A percentile compares a stretch with the other conserved stretches of the same genome.
These are phyloP conservation scores for Crotophaga sulcirostris DNA, from an alignment of 2,113 vertebrate species.

Conservation along the genomic window DNA sequence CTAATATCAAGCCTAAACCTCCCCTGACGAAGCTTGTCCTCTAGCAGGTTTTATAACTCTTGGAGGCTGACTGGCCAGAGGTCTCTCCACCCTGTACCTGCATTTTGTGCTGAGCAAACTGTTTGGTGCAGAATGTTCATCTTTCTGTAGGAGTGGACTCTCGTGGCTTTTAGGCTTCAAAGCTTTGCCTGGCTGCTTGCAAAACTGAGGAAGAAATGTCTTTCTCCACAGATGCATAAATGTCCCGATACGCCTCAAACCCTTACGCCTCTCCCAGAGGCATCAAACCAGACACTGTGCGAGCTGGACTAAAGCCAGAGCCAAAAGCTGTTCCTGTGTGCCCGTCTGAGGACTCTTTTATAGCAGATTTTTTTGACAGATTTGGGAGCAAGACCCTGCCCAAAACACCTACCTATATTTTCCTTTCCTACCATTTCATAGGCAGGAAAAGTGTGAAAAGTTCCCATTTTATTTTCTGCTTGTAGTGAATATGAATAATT, in stretches of 20 bases:
- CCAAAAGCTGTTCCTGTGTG: not conserved
- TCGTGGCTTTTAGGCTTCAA: not conserved
- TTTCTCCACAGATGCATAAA: accelerated
- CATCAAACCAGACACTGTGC: no score
- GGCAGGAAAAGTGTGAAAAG: not conserved
- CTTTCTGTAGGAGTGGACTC: not conserved
- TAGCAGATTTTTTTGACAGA: not conserved
- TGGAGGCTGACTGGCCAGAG: not conserved
- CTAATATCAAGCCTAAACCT: no score
- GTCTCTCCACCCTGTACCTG: not conserved
- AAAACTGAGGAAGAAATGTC: not conserved
- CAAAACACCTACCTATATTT: not conserved
- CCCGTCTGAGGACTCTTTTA: not conserved
- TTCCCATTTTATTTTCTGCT: not conserved
- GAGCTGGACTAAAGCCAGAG: not conserved
- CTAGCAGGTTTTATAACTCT: not conserved
- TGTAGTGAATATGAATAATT: not conserved
- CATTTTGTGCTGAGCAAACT: not conserved
- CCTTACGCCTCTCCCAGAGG: not conserved
- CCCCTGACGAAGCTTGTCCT: no score
- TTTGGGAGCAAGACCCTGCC: not conserved
- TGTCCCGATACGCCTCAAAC: not conserved
- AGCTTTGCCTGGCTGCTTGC: not conserved
- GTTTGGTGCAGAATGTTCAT: not conserved
- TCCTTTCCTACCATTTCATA: not conserved